These are phyloP conservation scores for Mnemiopsis leidyi DNA, from an alignment of 37 sponge, comb jelly and placozoan species.

Conservation along the genomic window DNA sequence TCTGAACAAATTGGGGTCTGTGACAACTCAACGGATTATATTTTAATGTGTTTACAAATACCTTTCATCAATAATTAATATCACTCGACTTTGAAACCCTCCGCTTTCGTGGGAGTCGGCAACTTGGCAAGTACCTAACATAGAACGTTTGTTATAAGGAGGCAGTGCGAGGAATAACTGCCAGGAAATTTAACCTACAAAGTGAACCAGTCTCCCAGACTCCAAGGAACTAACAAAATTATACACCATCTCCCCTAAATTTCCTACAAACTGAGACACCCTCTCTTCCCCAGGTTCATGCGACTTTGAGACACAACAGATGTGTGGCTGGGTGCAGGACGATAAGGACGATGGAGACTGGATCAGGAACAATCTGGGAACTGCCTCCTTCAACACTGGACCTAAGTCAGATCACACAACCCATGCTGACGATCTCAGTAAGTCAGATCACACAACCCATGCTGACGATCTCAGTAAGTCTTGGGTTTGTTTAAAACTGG, in stretches of 20 bases:
- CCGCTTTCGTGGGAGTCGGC: neutral
- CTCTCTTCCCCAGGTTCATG: conserved; percentile 14
- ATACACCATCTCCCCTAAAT: too few species aligned
- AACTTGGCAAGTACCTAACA: neutral
- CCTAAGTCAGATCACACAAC: conserved; percentile 66
- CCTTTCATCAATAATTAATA: neutral
- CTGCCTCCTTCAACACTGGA: conserved; percentile 66
- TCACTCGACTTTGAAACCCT: neutral
- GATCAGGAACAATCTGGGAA: conserved; percentile 48
- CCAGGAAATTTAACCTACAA: neutral
- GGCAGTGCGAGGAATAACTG: neutral
- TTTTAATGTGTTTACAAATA: neutral
- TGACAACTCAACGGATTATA: neutral
- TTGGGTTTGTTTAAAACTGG: too few species aligned
- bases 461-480: conserved; percentile 62
- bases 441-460: conserved; percentile 67
- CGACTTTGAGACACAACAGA: conserved; percentile 1
- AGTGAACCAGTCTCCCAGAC: neutral
- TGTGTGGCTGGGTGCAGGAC: conserved; percentile 65
- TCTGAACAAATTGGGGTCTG: neutral
- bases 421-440: conserved; percentile 57
- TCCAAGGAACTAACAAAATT: too few species aligned
- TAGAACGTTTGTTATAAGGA: neutral
- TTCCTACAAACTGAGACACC: too few species aligned
- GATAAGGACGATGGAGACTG: conserved; percentile 51